These are phyloP conservation scores for Sylvia atricapilla DNA, from an alignment of 2,113 vertebrate species.

Conservation along the genomic window DNA sequence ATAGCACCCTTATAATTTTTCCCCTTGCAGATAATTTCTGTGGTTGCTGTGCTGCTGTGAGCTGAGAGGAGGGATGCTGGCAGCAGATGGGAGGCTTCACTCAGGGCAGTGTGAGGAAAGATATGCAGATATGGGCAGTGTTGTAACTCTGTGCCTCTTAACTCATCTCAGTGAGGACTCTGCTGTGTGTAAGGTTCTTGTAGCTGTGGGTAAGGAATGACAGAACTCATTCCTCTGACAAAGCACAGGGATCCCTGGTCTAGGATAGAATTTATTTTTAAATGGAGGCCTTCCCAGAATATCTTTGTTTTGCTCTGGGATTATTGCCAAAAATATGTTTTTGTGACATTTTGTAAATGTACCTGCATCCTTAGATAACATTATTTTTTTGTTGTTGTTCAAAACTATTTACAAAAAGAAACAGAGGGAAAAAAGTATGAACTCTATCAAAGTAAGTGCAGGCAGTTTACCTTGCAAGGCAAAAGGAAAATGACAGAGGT, in stretches of 20 bases:
- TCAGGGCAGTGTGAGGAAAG: background rate
- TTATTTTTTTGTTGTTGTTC: slow-evolving; percentile 22
- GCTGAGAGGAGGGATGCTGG: background rate
- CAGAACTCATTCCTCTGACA: background rate
- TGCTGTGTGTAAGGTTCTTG: background rate
- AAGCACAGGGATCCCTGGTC: background rate
- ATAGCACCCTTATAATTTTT: background rate
- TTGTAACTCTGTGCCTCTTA: background rate
- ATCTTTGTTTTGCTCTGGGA: slow-evolving; percentile 28
- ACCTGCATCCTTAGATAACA: slow-evolving; percentile 52
- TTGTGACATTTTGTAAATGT: slow-evolving; percentile 27
- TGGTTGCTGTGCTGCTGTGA: background rate
- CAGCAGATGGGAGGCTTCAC: background rate
- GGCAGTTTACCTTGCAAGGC: background rate
- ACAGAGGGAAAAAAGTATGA: background rate
- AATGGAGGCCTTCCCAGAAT: slow-evolving; percentile 10
- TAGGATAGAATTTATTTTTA: slow-evolving; percentile 6
- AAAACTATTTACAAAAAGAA: background rate
- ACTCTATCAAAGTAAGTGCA: background rate
- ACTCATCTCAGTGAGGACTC: accelerated
- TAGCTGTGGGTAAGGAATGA: background rate
- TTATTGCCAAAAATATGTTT: slow-evolving; percentile 32
- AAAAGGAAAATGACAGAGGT: background rate
- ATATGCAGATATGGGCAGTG: accelerated
- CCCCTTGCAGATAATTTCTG: background rate